These are phyloP conservation scores for Maccullochella peelii DNA, from an alignment of 2,113 vertebrate genomes.

Conservation along the genomic window DNA sequence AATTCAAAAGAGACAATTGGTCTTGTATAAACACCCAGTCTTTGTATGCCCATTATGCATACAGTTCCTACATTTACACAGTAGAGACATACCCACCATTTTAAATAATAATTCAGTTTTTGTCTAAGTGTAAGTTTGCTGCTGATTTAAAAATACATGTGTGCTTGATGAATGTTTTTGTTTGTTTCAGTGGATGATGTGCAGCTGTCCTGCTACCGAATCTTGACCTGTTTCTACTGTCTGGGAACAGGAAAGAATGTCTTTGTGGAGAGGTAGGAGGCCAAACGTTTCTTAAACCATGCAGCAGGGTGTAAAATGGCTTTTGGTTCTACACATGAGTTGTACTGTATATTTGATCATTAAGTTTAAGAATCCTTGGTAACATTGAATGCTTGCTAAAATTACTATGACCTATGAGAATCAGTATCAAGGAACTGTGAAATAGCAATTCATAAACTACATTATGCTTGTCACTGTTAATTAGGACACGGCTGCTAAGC, in stretches of 20 bases:
- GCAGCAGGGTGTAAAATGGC: not conserved
- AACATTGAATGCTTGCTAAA: not conserved
- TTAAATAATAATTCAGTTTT: not conserved
- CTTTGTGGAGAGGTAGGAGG: slow-evolving; percentile 93
- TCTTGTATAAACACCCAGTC: not conserved
- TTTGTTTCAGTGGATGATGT: slow-evolving; percentile 91
- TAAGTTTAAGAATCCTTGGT: not conserved
- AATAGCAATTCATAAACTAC: not conserved
- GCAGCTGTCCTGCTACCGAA: slow-evolving; percentile 96
- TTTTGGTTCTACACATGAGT: not conserved
- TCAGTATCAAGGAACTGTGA: not conserved
- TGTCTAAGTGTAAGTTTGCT: not conserved
- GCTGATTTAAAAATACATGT: not conserved
- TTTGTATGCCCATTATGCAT: not conserved
- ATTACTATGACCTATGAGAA: not conserved
- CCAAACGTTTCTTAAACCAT: not conserved
- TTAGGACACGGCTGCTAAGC: not conserved
- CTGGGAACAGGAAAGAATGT: slow-evolving; percentile 95
- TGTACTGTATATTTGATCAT: not conserved
- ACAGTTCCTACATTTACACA: not conserved
- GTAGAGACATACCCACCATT: not conserved
- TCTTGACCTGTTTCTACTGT: slow-evolving; percentile 92
- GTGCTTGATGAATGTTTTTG: not conserved
- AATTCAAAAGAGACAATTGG: too few species aligned
- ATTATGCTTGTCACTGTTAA: slow-evolving; percentile 8